Evolutionary conservation across 2,797 vertebrate species (phyloP), one percentile per base, ranked within the genome.

Genomic region (Fistularia tabacaria): DNA sequence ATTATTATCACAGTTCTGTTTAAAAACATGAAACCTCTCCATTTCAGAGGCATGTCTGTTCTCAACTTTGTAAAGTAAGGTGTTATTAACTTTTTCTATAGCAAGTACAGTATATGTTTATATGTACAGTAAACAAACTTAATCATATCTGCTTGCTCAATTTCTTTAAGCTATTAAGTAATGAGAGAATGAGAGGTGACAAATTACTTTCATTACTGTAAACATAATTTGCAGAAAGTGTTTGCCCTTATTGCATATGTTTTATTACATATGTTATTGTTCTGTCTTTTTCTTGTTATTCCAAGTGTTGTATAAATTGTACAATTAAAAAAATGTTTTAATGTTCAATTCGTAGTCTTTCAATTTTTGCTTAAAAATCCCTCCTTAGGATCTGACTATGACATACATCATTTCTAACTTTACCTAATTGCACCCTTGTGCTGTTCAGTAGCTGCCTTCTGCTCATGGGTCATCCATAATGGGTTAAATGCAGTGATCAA

Each of bases 131-230:
- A 72, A 76, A 76, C 83, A 79, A 25, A 25, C 25, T 25, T 25
- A 78, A 62, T 64, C 56, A 79, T 76, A 79, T 71, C 66, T 81
- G 70, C 74, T 80, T 82, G 57, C 84, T 71, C 54, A 67, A 82
- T 88, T 64, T 86, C 69, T 85, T 82, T 77, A 68, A 80, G 65
- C 90, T 84, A 85, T 84, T 84, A 61, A 84, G 81, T 80, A 80
- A 79, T n/a, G 66, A 85, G 76, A 78, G 49, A 81, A 37, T 77
- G 81, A 76, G 45, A 77, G 54, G 48, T 77, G 41, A 80, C 51
- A 59, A 42, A 58, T 11, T 7, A 63, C 49, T 78, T 84, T 68
- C 46, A 82, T 71, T 77, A 82, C 72, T 84, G 82, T 82, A 77
- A 85, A 85, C 76, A n/a, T n/a, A n/a, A n/a, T n/a, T n/a, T 77